Conservation (phyloP, 1,140 invertebrate species). For the Charaxes varanes region DNA sequence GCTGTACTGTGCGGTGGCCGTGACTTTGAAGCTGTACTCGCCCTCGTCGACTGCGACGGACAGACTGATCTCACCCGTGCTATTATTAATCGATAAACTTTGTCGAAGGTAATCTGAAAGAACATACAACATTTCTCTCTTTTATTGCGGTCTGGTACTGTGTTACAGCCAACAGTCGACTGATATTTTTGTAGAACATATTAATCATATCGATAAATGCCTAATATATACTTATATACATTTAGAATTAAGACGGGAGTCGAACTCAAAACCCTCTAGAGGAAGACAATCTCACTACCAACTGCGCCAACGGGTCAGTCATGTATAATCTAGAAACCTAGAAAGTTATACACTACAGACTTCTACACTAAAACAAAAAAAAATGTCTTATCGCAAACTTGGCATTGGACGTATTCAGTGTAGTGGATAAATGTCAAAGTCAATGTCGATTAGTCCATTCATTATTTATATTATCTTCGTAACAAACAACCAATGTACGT, state of each 20-base stretch:
- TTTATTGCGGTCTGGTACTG: no score
- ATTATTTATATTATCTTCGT: constrained; percentile 4
- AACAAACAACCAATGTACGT: no score
- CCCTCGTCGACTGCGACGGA: constrained; percentile 32
- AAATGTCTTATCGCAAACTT: no score
- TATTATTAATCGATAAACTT: constrained; percentile 35
- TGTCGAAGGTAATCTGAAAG: constrained; percentile 39
- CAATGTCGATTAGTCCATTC: constrained; percentile 1
- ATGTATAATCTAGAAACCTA: no score
- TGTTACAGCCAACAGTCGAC: no score
- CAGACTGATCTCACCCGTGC: constrained; percentile 35
- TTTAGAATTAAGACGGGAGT: no score
- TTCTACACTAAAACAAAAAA: not conserved
- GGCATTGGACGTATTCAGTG: not conserved
- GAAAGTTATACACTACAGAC: not conserved
- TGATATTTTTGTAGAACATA: no score
- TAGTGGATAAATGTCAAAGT: constrained; percentile 3
- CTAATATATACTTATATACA: no score
- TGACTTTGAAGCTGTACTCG: constrained; percentile 32
- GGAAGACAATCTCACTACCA: no score
- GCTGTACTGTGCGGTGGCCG: constrained; percentile 40
- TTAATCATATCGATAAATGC: no score
- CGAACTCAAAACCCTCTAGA: no score
- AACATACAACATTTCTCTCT: not conserved
- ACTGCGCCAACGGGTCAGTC: no score